A percentile compares a stretch with the other conserved stretches of the same genome.
These are phyloP conservation scores for Aurelia sp. DNA, from an alignment of 30 jellyfish, hydroid and myxozoan species.

Conservation along the genomic window DNA sequence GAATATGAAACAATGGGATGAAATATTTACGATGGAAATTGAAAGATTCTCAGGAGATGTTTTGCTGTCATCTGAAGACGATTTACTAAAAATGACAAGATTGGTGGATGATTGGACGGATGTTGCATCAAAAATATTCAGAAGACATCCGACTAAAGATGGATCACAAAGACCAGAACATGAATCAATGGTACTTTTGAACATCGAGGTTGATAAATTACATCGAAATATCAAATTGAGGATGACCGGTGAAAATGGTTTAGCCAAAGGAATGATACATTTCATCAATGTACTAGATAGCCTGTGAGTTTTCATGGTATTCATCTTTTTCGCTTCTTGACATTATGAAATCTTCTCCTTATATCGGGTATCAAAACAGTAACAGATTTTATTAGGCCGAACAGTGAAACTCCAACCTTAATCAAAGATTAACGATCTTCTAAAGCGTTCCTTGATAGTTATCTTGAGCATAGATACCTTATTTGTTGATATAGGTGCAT, in stretches of 20 bases:
- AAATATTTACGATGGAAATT: slow-evolving; percentile 69
- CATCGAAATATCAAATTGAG: slow-evolving; percentile 76
- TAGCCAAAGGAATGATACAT: slow-evolving; percentile 79
- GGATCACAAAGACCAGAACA: slow-evolving; percentile 73
- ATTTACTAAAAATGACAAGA: slow-evolving; percentile 64
- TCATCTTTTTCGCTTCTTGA: background rate
- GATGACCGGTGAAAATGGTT: slow-evolving; percentile 98
- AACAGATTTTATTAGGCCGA: too few species aligned
- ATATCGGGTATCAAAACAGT: background rate
- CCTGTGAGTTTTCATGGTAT: slow-evolving; percentile 61
- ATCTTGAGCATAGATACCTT: too few species aligned
- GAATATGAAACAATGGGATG: slow-evolving; percentile 93
- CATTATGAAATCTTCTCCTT: background rate
- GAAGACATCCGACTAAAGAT: slow-evolving; percentile 62
- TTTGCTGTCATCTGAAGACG: slow-evolving; percentile 90
- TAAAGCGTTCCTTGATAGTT: too few species aligned
- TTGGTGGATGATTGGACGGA: slow-evolving; percentile 87
- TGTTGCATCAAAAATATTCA: slow-evolving; percentile 56
- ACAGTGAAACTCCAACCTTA: background rate
- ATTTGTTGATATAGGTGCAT: too few species aligned
- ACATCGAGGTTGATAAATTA: slow-evolving; percentile 70
- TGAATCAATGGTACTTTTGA: slow-evolving; percentile 71
- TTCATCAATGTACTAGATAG: slow-evolving; percentile 74
- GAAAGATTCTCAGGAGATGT: slow-evolving; percentile 96
- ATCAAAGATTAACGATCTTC: too few species aligned